phyloP scores from a whole-genome alignment of 2,888 invertebrate species.

The Melieria picta region DNA sequence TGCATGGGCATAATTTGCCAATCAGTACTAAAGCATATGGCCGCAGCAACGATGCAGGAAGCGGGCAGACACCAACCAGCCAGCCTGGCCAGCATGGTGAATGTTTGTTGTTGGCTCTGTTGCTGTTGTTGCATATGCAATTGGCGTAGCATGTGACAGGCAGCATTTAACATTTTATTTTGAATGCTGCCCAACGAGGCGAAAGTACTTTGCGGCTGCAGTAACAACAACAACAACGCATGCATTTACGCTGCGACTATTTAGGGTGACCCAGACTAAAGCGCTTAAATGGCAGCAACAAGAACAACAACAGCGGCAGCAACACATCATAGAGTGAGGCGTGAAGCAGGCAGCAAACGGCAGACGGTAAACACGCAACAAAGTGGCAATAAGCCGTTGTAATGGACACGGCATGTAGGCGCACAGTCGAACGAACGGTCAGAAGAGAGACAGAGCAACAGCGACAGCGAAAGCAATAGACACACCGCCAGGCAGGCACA shows the following conservation, averaged over 20 bases:
- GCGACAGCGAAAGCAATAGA: background rate
- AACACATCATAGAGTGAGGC: constrained; percentile 9
- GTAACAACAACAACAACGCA: background rate
- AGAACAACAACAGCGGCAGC: background rate
- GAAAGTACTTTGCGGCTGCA: constrained; percentile 19
- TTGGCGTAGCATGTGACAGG: constrained; percentile 38
- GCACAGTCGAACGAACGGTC: constrained; percentile 19
- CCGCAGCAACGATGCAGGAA: background rate
- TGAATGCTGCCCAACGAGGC: constrained; percentile 50
- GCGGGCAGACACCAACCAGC: too few relatives aligned
- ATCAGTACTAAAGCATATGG: background rate
- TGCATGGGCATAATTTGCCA: background rate
- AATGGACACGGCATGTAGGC: constrained; percentile 23
- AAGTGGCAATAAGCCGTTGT: constrained; percentile 1
- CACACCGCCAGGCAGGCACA: background rate
- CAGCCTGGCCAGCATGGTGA: background rate
- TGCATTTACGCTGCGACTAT: constrained; percentile 24
- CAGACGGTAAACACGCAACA: constrained; percentile 12
- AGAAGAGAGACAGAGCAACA: constrained; percentile 4
- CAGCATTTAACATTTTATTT: constrained; percentile 57
- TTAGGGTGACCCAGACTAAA: constrained; percentile 23
- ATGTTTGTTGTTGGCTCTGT: background rate
- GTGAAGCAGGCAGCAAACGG: background rate
- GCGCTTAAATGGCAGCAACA: constrained; percentile 11
- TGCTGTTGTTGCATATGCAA: background rate